phyloP scores from a whole-genome alignment of 2,113 vertebrate species.

The Oenanthe oenanthe region DNA sequence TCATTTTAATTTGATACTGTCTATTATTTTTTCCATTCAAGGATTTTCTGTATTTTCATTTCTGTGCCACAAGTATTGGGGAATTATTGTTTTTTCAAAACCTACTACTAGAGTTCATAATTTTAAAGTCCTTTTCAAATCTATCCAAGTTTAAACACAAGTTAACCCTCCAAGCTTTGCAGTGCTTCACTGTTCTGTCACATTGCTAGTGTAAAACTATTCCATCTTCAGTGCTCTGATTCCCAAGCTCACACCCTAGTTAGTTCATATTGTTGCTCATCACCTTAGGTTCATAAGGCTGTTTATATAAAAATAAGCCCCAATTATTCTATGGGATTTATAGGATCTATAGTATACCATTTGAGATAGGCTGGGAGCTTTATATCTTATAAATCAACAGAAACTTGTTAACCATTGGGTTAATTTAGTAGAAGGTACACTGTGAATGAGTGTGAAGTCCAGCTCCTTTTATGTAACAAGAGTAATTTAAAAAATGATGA shows the following conservation, averaged over 20 bases:
- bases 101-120: background rate
- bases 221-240: background rate
- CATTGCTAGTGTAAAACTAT: background rate
- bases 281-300: background rate
- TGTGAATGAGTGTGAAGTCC: background rate
- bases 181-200: background rate
- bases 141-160: background rate
- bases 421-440: background rate
- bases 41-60: slow-evolving; percentile 12
- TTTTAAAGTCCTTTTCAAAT: background rate
- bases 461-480: background rate
- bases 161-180: background rate
- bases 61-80: background rate
- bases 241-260: background rate
- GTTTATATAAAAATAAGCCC: background rate
- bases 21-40: background rate
- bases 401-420: background rate
- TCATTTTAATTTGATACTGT: background rate
- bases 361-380: background rate
- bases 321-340: background rate
- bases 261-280: background rate
- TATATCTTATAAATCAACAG: background rate
- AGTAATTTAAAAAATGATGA: background rate
- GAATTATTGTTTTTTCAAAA: background rate
- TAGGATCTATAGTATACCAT: background rate